Conservation (phyloP, 1,140 invertebrate species). For the Argopecten irradians region DNA sequence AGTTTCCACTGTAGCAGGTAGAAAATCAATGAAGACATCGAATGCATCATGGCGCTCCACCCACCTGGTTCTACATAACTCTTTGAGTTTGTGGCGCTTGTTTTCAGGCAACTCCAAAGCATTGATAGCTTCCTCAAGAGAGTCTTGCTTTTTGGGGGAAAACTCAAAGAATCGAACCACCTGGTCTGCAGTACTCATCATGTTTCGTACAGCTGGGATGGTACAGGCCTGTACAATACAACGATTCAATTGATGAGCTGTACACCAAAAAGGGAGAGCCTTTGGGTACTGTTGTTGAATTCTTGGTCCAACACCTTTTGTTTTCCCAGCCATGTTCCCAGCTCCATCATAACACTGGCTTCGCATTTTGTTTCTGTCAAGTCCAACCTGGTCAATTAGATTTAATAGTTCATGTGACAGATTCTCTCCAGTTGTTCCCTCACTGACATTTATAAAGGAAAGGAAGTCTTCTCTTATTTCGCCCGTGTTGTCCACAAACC, state of each 20-base stretch:
- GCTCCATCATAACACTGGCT: not conserved
- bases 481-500: too few species aligned
- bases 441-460: not conserved
- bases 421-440: not conserved
- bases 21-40: slow-evolving; percentile 27
- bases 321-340: slow-evolving; percentile 28
- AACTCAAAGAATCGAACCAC: not conserved
- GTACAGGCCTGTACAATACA: too few species aligned
- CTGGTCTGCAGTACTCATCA: slow-evolving; percentile 34
- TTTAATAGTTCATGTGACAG: not conserved
- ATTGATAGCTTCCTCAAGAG: not conserved
- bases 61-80: slow-evolving; percentile 30
- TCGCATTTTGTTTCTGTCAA: too few species aligned
- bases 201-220: slow-evolving; percentile 26
- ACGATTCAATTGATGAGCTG: too few species aligned
- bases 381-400: not conserved
- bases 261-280: too few species aligned
- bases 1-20: slow-evolving; percentile 26
- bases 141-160: not conserved
- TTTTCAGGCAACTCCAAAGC: not conserved
- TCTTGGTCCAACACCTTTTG: slow-evolving; percentile 29
- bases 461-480: not conserved
- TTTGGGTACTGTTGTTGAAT: too few species aligned
- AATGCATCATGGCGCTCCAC: slow-evolving; percentile 36
- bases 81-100: slow-evolving; percentile 28